phyloP scores from a whole-genome alignment of 1,140 invertebrate genomes.

The Brachionus koreanus region DNA sequence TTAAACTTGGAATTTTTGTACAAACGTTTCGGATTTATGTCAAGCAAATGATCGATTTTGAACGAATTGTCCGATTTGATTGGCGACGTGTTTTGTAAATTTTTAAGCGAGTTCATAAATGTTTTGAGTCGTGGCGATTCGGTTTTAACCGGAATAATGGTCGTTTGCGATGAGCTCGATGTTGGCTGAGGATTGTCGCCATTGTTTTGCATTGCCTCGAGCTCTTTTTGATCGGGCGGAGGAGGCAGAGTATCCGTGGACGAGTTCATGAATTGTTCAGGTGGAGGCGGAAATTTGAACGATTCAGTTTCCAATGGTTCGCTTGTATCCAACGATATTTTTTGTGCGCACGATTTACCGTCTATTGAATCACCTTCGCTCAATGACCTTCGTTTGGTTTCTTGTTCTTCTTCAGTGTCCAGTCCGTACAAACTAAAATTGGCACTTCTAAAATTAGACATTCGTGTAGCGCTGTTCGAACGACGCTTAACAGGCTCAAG shows the following conservation, averaged over 20 bases:
- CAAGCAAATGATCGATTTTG: slow-evolving; percentile 29
- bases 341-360: not conserved
- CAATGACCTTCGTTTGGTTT: not conserved
- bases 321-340: not conserved
- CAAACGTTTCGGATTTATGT: slow-evolving; percentile 42
- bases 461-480: not conserved
- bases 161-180: slow-evolving; percentile 4
- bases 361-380: slow-evolving; percentile 1
- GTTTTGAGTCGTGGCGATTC: slow-evolving; percentile 19
- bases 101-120: slow-evolving; percentile 27
- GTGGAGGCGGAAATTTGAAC: slow-evolving; percentile 25
- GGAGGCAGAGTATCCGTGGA: not conserved
- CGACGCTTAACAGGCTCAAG: not conserved
- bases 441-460: not conserved
- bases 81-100: not conserved
- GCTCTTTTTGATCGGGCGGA: slow-evolving; percentile 11
- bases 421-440: slow-evolving; percentile 37
- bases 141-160: not conserved
- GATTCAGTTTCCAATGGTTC: not conserved
- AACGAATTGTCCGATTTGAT: not conserved
- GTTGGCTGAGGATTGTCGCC: not conserved
- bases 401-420: slow-evolving; percentile 26
- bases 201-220: not conserved
- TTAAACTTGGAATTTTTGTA: slow-evolving; percentile 33
- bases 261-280: slow-evolving; percentile 2